Percentiles rank a stretch among this genome's conserved stretches.
Conservation (phyloP, 2,888 invertebrate species). For the Tiphia femorata region DNA sequence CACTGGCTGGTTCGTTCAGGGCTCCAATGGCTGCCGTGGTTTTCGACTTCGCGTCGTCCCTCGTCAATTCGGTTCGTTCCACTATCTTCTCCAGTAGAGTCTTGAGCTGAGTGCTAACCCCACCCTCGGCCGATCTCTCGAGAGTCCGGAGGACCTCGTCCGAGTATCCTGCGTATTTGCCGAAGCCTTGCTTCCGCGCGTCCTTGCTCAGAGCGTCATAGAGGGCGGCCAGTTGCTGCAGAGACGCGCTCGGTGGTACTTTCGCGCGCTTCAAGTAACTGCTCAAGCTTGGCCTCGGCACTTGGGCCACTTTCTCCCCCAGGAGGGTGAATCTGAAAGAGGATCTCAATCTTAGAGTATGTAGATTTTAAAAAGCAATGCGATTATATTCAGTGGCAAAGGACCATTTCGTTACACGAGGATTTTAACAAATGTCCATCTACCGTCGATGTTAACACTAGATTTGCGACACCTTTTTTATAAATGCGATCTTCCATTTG, state of each 20-base stretch:
- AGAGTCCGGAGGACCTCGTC: conserved; percentile 73
- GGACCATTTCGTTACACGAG: too few relatives aligned
- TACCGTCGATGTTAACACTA: too few relatives aligned
- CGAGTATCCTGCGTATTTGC: conserved; percentile 76
- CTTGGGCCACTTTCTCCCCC: conserved; percentile 60
- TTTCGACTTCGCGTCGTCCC: conserved; percentile 73
- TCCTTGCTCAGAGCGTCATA: conserved; percentile 78
- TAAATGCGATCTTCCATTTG: too few relatives aligned
- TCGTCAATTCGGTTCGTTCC: conserved; percentile 73
- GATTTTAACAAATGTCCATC: too few relatives aligned
- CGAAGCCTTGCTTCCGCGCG: conserved; percentile 75
- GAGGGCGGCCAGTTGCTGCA: conserved; percentile 73
- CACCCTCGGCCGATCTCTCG: conserved; percentile 72
- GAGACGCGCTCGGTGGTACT: conserved; percentile 73
- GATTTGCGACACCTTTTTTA: too few relatives aligned
- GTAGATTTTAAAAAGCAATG: too few relatives aligned
- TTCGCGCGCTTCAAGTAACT: conserved; percentile 69
- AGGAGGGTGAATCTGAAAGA: conserved; percentile 54
- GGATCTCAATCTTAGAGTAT: too few relatives aligned
- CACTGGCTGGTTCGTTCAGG: conserved; percentile 73
- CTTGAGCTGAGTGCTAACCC: conserved; percentile 74
- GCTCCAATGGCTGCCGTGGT: conserved; percentile 72
- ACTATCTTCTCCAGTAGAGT: conserved; percentile 73
- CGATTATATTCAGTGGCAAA: too few relatives aligned
- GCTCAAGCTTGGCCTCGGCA: conserved; percentile 59